Evolutionary conservation across 2,113 vertebrate species (phyloP).

Genomic region (Chitala chitala): DNA sequence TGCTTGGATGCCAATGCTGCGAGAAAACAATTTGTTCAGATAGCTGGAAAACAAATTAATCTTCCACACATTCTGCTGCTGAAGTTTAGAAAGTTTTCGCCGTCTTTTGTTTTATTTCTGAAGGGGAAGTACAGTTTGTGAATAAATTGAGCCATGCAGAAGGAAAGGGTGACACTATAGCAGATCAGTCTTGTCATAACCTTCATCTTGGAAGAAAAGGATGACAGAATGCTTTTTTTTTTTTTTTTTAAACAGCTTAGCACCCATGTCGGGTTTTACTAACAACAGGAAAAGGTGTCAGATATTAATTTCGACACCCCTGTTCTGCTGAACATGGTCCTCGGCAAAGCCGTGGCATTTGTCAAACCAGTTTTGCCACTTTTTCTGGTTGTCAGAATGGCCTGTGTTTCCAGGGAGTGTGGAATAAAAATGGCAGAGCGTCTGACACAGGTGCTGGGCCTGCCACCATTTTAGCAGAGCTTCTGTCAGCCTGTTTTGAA

Average conservation of each 20-base stretch:
- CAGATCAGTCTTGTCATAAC: neutral
- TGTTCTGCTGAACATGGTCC: neutral
- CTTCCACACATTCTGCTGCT: conserved; percentile 36
- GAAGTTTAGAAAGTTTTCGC: conserved; percentile 42
- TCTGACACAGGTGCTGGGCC: neutral
- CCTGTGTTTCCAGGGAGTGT: neutral
- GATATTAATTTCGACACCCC: neutral
- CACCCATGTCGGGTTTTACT: neutral
- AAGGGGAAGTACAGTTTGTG: conserved; percentile 25
- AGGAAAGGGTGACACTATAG: conserved; percentile 24
- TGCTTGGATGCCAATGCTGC: conserved; percentile 41
- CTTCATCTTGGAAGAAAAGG: neutral
- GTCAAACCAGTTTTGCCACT: neutral
- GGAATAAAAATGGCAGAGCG: neutral
- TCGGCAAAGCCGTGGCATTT: neutral
- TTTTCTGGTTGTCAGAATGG: neutral
- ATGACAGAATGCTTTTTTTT: neutral
- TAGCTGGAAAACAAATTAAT: conserved; percentile 50
- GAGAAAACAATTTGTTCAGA: conserved; percentile 52
- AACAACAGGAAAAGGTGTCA: conserved; percentile 9
- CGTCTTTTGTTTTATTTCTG: conserved; percentile 21
- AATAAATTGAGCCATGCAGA: conserved; percentile 38
- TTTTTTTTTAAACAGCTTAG: conserved; percentile 9
- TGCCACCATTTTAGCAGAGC: neutral
- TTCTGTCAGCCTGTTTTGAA: conserved; percentile 2